A percentile compares a stretch with the other conserved stretches of the same genome.
These are phyloP conservation scores for Lasioglossum marginatum DNA, from an alignment of 2,888 invertebrate species.

Conservation along the genomic window DNA sequence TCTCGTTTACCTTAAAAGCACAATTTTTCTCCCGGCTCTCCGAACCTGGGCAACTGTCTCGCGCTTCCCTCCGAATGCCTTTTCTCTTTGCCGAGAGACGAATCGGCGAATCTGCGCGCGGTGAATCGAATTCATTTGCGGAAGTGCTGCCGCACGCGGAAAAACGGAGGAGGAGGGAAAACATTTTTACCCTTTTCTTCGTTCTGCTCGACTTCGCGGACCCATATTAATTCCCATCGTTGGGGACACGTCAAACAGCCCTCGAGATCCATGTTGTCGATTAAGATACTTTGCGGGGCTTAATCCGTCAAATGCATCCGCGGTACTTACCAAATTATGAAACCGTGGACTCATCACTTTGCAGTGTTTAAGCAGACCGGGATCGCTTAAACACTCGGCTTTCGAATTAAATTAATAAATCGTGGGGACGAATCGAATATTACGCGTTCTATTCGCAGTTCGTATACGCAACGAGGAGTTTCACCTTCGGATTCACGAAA, in stretches of 20 bases:
- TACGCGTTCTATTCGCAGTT: background rate
- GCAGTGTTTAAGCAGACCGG: conserved; percentile 6
- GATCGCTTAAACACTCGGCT: background rate
- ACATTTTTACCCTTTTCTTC: background rate
- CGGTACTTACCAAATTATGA: background rate
- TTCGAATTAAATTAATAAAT: background rate
- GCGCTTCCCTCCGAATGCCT: conserved; percentile 42
- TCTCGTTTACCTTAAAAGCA: conserved; percentile 64
- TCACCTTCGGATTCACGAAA: background rate
- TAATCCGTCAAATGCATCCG: conserved; percentile 21
- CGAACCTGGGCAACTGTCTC: conserved; percentile 44
- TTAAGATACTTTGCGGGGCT: background rate
- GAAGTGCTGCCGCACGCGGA: conserved; percentile 47
- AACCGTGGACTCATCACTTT: conserved; percentile 17
- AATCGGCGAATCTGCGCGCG: conserved; percentile 46
- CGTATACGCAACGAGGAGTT: background rate
- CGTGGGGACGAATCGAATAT: background rate
- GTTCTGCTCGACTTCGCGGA: conserved; percentile 17
- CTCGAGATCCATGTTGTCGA: conserved; percentile 12
- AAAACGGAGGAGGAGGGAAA: background rate
- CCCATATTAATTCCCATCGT: conserved; percentile 58
- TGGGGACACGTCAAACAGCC: background rate
- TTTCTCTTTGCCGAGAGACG: conserved; percentile 25
- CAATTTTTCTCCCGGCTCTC: conserved; percentile 52
- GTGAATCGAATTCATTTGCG: conserved; percentile 64